Percentiles rank a stretch among this genome's conserved stretches.
Conservation (phyloP, 2,113 vertebrate genomes). For the Megalops atlanticus region DNA sequence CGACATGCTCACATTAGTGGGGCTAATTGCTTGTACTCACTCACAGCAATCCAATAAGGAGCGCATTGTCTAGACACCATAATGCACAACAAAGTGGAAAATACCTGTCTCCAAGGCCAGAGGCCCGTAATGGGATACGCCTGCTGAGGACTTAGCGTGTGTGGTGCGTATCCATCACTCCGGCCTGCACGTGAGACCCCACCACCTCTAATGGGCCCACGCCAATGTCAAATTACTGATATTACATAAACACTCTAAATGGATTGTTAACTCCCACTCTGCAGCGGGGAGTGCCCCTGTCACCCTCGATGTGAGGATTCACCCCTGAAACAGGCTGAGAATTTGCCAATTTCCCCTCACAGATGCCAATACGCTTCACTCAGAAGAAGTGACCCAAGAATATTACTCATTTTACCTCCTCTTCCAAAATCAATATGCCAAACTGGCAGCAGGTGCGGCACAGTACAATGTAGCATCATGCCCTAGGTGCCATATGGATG, state of each 20-base stretch:
- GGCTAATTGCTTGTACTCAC: slow-evolving; percentile 48
- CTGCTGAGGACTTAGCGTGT: slow-evolving; percentile 11
- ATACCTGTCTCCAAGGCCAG: slow-evolving; percentile 34
- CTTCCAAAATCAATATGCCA: too few species aligned
- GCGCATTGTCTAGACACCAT: slow-evolving; percentile 26
- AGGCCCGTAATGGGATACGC: slow-evolving; percentile 52
- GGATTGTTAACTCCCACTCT: slow-evolving; percentile 38
- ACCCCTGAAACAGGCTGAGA: not conserved
- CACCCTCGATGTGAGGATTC: slow-evolving; percentile 18
- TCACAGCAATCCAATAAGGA: slow-evolving; percentile 33
- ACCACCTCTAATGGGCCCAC: slow-evolving; percentile 46
- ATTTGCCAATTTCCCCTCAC: too few species aligned
- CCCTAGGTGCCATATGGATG: too few species aligned
- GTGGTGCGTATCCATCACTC: slow-evolving; percentile 49
- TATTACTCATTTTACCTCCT: too few species aligned
- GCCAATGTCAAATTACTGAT: slow-evolving; percentile 39
- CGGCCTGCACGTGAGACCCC: slow-evolving; percentile 23
- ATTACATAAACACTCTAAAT: slow-evolving; percentile 47
- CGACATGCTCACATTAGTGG: slow-evolving; percentile 40
- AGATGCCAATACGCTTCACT: too few species aligned
- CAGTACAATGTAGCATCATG: too few species aligned
- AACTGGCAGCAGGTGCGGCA: too few species aligned
- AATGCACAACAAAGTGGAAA: slow-evolving; percentile 42
- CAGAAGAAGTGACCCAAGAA: too few species aligned
- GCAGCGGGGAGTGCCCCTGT: slow-evolving; percentile 22